Evolutionary conservation across 2,888 invertebrate genomes (phyloP), one percentile per base, ranked within the genome.

Genomic region (Crossocerus cetratus): DNA sequence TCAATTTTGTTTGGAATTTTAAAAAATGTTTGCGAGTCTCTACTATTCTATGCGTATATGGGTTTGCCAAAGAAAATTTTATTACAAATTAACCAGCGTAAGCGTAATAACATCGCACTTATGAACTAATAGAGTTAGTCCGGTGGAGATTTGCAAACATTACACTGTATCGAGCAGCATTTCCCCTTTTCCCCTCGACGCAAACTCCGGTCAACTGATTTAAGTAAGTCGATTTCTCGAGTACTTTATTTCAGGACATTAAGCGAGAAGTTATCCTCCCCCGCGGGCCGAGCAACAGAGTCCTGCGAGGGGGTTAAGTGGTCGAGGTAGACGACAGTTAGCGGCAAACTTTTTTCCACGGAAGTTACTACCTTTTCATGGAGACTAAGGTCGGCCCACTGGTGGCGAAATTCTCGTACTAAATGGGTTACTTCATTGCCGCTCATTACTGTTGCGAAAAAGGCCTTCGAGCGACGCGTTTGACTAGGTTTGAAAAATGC

Each of bases 51-150:
- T n/a, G n/a, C n/a, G n/a, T n/a, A n/a, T n/a, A n/a, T n/a, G n/a
- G n/a, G n/a, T n/a, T n/a, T n/a, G n/a, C n/a, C n/a, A n/a, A n/a
- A n/a, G n/a, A n/a, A n/a, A n/a, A n/a, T n/a, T n/a, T n/a, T n/a
- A n/a, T n/a, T n/a, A n/a, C n/a, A n/a, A n/a, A n/a, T n/a, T n/a
- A n/a, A n/a, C n/a, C 49, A 16, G 5, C 16, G 8, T 49, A 49
- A 32, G 8, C 16, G 42, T 75, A 75, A 75, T 63, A 66, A 66
- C 60, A 72, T 75, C 72, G 72, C 63, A 63, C 60, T 65, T 75
- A 75, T 75, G 72, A 73, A 77, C 76, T 76, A 77, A 54, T 11
- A 58, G 69, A 74, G 71, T 77, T 76, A 43, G 72, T 44, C 42
- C 43, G 22, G 58, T 62, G 53, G 56, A 61, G 32, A 64, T 58